Evolutionary conservation across 2,797 vertebrate genomes (phyloP).

Genomic region (Jordanella pulchra): DNA sequence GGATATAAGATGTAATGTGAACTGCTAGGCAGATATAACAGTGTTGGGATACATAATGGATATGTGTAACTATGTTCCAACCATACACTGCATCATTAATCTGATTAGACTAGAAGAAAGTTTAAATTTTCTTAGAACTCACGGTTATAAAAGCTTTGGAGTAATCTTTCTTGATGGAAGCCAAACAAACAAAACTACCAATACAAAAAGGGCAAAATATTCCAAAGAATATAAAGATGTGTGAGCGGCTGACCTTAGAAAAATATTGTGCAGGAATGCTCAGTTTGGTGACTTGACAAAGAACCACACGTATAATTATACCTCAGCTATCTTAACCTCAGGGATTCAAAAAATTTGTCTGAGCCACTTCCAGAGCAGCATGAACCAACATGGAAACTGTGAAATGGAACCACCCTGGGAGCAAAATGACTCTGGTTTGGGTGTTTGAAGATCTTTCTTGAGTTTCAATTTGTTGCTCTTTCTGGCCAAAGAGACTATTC

Average conservation of each 20-base stretch:
- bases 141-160: conserved; percentile 25
- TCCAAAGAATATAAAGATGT: conserved; percentile 43
- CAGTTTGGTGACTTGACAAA: conserved; percentile 67
- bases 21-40: conserved; percentile 60
- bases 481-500: conserved; percentile 10
- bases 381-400: conserved; percentile 54
- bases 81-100: neutral
- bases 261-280: conserved; percentile 64
- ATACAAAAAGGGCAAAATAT: conserved; percentile 44
- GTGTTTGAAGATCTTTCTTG: conserved; percentile 40
- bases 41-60: conserved; percentile 39
- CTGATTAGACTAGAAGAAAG: neutral
- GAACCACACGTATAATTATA: conserved; percentile 70
- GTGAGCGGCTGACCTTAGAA: conserved; percentile 53
- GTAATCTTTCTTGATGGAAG: conserved; percentile 22
- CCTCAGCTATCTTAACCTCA: conserved; percentile 68
- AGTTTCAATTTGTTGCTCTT: conserved; percentile 39
- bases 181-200: conserved; percentile 24
- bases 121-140: conserved; percentile 1
- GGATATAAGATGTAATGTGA: conserved; percentile 42
- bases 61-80: conserved; percentile 17
- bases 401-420: conserved; percentile 26
- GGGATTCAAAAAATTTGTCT: conserved; percentile 71
- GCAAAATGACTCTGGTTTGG: conserved; percentile 33
- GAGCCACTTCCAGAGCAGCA: conserved; percentile 59